Base-by-base conservation (phyloP, 2,113 vertebrate genomes). In the Brachypteracias leptosomus region DNA sequence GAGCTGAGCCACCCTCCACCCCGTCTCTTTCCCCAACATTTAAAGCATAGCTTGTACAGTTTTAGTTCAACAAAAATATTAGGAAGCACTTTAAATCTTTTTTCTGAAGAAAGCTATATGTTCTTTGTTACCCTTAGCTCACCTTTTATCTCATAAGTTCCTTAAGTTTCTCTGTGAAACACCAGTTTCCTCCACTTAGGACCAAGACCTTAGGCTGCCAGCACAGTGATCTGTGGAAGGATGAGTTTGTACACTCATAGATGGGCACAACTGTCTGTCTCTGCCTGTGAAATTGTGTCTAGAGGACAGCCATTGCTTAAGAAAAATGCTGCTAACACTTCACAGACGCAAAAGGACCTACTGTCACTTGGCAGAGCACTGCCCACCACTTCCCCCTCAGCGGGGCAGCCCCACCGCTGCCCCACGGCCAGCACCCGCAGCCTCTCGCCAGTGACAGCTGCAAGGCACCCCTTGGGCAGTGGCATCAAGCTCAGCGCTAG, bases 191-290 rank as follows among this genome's bases (percentile, higher is more conserved):
- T 46, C 42, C 0, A 0, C n/a, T 5, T 8, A 3, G 29, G n/a
- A 26, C n/a, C 0, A 1, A 85, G 52, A n/a, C 25, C 18, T 65
- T 1, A 0, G 12, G 49, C 46, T 2, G 3, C 17, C 35, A 52
- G 59, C 2, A 0, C n/a, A 70, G 49, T 0, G 1, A 6, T 5
- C 59, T 26, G 24, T n/a, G 49, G 35, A 25, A 71, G 52, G 21
- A 40, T 1, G 3, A 28, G 31, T 51, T 24, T 21, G 46, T 25
- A 38, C 36, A 3, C 38, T 74, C 0, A 0, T 1, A 33, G 31
- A 2, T 6, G 42, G n/a, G n/a, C 40, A 49, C 24, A 16, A n/a
- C 9, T 80, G 33, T 35, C 29, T 19, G 25, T 21, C 40, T 59
- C n/a, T 72, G 42, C 15, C 52, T 17, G 4, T 44, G 68, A 76